Percentiles rank a stretch among this genome's conserved stretches.
These are phyloP conservation scores for Actinopyga echinites DNA, from an alignment of 53 echinoderm and acorn worm genomes.

Conservation along the genomic window DNA sequence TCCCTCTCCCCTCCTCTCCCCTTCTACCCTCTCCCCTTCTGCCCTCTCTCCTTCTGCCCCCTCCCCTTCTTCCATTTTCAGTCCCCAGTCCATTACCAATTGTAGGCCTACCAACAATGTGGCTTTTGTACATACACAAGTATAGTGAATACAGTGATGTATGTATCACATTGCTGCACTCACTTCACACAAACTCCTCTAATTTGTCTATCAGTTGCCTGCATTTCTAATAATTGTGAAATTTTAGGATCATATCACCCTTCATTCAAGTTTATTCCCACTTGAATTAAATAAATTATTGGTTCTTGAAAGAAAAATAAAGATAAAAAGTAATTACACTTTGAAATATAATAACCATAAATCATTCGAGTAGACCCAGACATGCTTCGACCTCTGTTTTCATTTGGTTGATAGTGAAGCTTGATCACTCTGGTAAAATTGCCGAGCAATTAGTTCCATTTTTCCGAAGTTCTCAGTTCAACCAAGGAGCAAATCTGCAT, in stretches of 20 bases:
- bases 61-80: slow-evolving; percentile 15
- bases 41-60: not conserved
- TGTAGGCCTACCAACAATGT: too few relatives aligned
- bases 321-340: not conserved
- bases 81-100: too few relatives aligned
- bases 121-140: too few relatives aligned
- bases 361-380: too few relatives aligned
- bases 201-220: not conserved
- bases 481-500: too few relatives aligned
- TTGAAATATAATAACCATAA: not conserved
- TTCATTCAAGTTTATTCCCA: not conserved
- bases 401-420: too few relatives aligned
- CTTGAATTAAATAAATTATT: not conserved
- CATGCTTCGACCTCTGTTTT: too few relatives aligned
- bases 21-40: slow-evolving; percentile 2
- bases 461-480: too few relatives aligned
- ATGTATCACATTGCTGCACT: not conserved
- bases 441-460: too few relatives aligned
- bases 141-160: too few relatives aligned
- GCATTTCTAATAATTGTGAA: not conserved
- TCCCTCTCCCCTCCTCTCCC: not conserved
- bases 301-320: not conserved
- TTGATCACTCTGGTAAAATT: too few relatives aligned
- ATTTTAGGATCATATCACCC: not conserved
- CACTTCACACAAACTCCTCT: not conserved